Conservation (phyloP, 2,113 vertebrate genomes). For the Amphilophus citrinellus region DNA sequence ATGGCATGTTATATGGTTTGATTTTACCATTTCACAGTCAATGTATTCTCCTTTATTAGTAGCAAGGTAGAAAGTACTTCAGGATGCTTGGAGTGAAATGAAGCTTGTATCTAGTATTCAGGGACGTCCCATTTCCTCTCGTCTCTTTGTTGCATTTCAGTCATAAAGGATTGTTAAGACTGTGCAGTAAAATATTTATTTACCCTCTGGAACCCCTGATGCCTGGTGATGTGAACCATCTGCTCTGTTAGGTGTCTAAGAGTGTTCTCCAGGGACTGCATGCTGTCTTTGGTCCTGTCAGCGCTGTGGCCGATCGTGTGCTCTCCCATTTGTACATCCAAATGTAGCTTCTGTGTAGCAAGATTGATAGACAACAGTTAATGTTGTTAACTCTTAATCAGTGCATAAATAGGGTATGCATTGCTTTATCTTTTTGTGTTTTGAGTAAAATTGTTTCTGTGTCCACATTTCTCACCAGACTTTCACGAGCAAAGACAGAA, state of each 20-base stretch:
- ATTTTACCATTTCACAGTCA: background rate
- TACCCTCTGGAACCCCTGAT: conserved; percentile 93
- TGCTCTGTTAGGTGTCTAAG: conserved; percentile 86
- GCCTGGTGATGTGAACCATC: conserved; percentile 85
- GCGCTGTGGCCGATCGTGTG: conserved; percentile 79
- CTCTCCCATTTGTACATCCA: conserved; percentile 90
- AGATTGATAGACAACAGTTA: background rate
- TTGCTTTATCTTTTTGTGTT: background rate
- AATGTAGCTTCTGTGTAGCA: conserved; percentile 84
- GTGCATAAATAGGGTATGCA: background rate
- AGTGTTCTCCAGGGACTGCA: conserved; percentile 82
- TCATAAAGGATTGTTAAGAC: background rate
- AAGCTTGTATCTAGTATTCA: fast-evolving
- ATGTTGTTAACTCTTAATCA: background rate
- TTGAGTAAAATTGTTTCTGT: background rate
- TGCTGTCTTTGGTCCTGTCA: conserved; percentile 85
- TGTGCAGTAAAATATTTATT: background rate
- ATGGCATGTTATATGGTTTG: background rate
- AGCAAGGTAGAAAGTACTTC: background rate
- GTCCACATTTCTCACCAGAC: conserved; percentile 83
- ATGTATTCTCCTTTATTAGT: background rate
- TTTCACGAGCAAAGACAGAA: conserved; percentile 83
- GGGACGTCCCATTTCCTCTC: background rate
- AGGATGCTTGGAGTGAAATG: background rate
- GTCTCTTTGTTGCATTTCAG: background rate